Conservation (phyloP, 2,797 vertebrate species). For the Chelonia mydas region DNA sequence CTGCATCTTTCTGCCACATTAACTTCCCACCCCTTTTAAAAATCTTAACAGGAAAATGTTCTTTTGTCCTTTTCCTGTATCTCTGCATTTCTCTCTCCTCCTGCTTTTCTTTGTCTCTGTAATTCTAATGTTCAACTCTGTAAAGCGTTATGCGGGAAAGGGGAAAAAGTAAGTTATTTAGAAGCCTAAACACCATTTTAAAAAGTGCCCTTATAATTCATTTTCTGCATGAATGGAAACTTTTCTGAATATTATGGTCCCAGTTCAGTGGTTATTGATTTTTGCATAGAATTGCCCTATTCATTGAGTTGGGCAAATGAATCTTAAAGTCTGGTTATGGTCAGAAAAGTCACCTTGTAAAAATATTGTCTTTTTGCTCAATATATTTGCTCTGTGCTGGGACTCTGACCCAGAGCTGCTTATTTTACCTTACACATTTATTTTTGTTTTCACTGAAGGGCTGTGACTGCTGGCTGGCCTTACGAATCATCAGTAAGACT, state of each 20-base stretch:
- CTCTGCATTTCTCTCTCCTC: background rate
- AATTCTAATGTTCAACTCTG: background rate
- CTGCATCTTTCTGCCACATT: background rate
- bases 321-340: background rate
- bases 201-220: background rate
- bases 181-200: background rate
- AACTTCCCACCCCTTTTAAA: background rate
- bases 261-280: background rate
- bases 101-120: background rate
- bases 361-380: background rate
- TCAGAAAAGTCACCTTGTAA: background rate
- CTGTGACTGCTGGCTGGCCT: background rate
- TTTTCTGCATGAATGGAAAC: background rate
- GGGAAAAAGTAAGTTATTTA: background rate
- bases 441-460: background rate
- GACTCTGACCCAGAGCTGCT: background rate
- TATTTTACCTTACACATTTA: background rate
- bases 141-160: background rate
- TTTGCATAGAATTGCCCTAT: background rate
- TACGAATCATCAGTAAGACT: background rate
- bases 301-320: background rate
- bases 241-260: background rate
- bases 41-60: background rate
- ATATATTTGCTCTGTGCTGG: background rate
- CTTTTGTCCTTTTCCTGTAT: background rate